Evolutionary conservation across 2,113 vertebrate species (phyloP), one percentile per base, ranked within the genome.

Genomic region (Anoplopoma fimbria): DNA sequence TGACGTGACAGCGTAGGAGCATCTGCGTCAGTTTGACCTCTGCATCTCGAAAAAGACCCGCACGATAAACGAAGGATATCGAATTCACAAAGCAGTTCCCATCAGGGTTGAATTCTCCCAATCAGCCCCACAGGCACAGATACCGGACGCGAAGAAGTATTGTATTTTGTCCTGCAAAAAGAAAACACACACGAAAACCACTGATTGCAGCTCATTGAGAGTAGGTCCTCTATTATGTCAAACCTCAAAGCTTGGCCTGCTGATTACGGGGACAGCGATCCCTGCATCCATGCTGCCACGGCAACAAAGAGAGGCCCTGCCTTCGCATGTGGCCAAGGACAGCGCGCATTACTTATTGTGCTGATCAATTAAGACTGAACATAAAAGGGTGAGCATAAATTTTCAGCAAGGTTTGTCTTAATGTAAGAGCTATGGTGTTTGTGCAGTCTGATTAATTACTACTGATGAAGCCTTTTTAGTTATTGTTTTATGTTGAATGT

Each of bases 171-270:
- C 55, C 77, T 12, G 42, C 61, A 82, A 88, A 83, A 87, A 89
- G 83, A 89, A 93, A 93, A 93, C 89, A 86, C 62, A 61, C 58
- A 82, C 65, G 14, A 62, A 31, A 75, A 85, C 79, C 70, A 1
- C 87, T 89, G 88, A 93, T 92, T 93, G 82, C 68, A 74, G 85
- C 83, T 89, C 49, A 53, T 60, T 42, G 89, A 80, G 68, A 86
- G 68, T 45, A 68, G 78, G 34, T 79, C 72, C 33, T 82, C 75
- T 33, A 86, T 89, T 82, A 88, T 77, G 86, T 23, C 53, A 69
- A 89, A 88, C 78, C 86, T 87, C 81, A 86, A 85, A 85, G 76
- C 79, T 31, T 12, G 57, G 75, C 58, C 49, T 63, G 77, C 83
- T 91, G 90, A 89, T 88, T 87, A 69, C 12, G 90, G 77, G 79